phyloP scores from a whole-genome alignment of 2,797 vertebrate species.

The Hippocampus kuda region DNA sequence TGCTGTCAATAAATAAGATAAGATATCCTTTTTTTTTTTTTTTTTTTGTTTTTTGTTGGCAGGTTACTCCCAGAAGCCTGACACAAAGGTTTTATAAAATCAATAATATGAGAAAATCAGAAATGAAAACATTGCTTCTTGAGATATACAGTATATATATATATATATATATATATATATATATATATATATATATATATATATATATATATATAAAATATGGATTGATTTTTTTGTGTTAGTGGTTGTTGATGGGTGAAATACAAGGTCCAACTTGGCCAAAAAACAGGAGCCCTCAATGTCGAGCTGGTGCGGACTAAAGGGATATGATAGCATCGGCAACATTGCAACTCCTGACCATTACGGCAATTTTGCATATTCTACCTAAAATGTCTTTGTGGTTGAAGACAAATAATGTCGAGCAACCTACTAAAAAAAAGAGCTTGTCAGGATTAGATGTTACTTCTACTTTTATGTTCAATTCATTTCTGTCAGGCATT shows the following conservation, averaged over 20 bases:
- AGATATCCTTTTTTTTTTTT: too few relatives aligned
- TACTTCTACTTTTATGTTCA: neutral
- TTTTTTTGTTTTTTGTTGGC: too few relatives aligned
- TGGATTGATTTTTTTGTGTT: too few relatives aligned
- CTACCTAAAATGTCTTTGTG: neutral
- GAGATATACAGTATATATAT: too few relatives aligned
- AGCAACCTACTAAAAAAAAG: neutral
- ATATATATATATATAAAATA: too few relatives aligned
- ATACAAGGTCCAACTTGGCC: neutral
- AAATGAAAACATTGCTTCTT: too few relatives aligned
- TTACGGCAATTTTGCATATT: neutral
- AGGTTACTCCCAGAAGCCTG: too few relatives aligned
- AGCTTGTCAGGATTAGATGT: neutral
- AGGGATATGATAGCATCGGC: neutral
- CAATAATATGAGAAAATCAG: too few relatives aligned
- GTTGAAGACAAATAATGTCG: neutral
- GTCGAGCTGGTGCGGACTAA: neutral
- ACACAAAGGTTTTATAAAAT: too few relatives aligned
- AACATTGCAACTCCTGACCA: neutral
- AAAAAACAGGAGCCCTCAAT: neutral
- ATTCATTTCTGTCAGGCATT: constrained; percentile 26
- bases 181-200: too few relatives aligned
- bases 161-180: too few relatives aligned
- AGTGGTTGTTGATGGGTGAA: neutral
- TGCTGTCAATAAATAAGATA: too few relatives aligned